Base-by-base conservation (phyloP, 1,140 invertebrate genomes). In the Diorhabda sublineata region DNA sequence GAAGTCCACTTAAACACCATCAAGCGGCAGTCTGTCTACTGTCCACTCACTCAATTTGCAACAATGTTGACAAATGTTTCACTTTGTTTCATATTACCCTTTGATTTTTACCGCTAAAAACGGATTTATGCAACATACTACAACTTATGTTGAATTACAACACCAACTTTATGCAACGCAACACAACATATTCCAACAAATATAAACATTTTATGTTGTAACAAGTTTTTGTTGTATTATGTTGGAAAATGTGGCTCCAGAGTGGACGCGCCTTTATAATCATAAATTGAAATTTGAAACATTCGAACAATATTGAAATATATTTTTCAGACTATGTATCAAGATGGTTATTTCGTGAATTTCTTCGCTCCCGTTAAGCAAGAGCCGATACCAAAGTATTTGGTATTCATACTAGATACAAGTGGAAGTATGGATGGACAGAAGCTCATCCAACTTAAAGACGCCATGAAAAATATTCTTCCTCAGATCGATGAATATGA, bases 281-380 rank as follows among this genome's bases (percentile, higher is more conserved):
- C 26, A 26, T 26, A 26, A 26, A 1, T 26, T 26, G 26, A 26
- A 26, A 26, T 26, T 26, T 26, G 26, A 1, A 26, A 26, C 26
- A 26, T 26, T 26, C 26, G 26, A 26, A 26, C 26, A 26, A 26
- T 26, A 52, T 52, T 52, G n/a, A 52, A 8, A 52, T 8, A 6
- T 52, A 52, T 52, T 52, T 61, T 58, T 61, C 26, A 63, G 59
- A 41, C 77, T 68, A 64, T 77, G 87, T 82, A 90, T 5, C 87
- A 89, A 70, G 87, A 90, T 74, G 90, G 90, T 2, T 91, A 91
- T 78, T 92, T 91, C 78, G 88, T 91, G 2, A 90, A 91, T 74
- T 91, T 89, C 82, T 89, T 90, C 74, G 85, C 88, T 2, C 89
- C 90, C 2, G 71, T 69, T 3, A 80, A 83, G 42, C 78, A 90